Conservation (phyloP, 2,113 vertebrate genomes). For the Cygnus atratus region DNA sequence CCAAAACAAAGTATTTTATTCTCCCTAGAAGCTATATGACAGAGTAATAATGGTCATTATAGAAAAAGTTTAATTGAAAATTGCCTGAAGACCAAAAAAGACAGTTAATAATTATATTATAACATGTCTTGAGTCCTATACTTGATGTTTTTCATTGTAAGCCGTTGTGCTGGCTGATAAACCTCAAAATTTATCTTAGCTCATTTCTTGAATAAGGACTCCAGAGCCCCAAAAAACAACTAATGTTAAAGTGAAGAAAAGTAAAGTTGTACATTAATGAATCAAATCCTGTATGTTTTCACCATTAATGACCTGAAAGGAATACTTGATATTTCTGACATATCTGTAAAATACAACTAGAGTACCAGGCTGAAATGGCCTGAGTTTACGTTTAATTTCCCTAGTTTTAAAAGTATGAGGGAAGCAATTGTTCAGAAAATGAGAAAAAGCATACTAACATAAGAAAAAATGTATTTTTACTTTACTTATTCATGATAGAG, state of each 20-base stretch:
- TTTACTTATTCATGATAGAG: not conserved
- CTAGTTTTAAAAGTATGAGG: not conserved
- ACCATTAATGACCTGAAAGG: not conserved
- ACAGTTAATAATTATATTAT: not conserved
- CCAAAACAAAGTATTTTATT: not conserved
- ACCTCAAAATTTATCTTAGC: not conserved
- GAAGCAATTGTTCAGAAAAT: not conserved
- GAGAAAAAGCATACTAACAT: not conserved
- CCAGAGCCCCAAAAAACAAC: not conserved
- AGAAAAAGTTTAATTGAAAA: not conserved
- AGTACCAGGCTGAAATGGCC: not conserved
- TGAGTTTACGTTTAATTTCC: not conserved
- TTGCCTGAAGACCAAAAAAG: not conserved
- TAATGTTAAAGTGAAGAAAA: not conserved
- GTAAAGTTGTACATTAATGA: not conserved
- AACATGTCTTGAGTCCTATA: not conserved
- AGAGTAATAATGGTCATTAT: not conserved
- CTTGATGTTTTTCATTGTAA: not conserved
- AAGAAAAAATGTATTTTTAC: not conserved
- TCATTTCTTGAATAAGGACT: not conserved
- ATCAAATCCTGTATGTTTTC: not conserved
- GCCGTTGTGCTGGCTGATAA: not conserved
- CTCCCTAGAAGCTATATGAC: not conserved
- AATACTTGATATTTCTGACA: not conserved
- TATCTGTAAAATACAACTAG: not conserved